phyloP scores from a whole-genome alignment of 2,113 vertebrate species.

The Gymnobelideus leadbeateri region DNA sequence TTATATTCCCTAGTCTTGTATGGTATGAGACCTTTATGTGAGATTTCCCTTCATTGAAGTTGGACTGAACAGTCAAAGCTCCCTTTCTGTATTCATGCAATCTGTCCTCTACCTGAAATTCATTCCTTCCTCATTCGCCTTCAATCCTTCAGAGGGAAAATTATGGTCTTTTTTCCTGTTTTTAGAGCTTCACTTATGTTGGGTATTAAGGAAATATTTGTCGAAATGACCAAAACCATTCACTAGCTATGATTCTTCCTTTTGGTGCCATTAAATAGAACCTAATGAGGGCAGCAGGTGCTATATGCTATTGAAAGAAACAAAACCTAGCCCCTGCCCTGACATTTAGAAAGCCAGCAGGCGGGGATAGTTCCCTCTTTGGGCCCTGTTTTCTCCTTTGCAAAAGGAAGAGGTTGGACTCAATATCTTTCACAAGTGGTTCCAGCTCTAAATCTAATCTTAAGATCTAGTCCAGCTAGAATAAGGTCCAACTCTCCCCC shows the following conservation, averaged over 20 bases:
- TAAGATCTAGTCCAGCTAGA: not conserved
- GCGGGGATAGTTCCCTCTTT: too few species aligned
- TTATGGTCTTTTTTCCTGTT: not conserved
- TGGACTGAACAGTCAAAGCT: not conserved
- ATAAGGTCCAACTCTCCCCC: not conserved
- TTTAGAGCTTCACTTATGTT: not conserved
- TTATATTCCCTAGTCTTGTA: not conserved
- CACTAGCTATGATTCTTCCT: not conserved
- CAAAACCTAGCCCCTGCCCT: not conserved
- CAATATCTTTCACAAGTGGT: not conserved
- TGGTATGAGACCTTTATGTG: not conserved
- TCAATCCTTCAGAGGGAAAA: not conserved
- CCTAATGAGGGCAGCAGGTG: not conserved
- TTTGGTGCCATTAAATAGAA: not conserved
- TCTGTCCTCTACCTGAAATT: not conserved
- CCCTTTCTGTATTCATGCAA: not conserved
- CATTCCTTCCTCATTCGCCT: not conserved
- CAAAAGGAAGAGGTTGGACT: not conserved
- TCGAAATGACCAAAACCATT: not conserved
- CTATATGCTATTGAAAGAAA: not conserved
- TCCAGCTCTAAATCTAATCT: not conserved
- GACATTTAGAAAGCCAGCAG: not conserved
- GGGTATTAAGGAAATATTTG: not conserved
- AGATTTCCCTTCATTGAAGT: not conserved
- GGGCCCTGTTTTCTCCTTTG: not conserved